phyloP scores from a whole-genome alignment of 2,888 invertebrate species.

The Silvanus unidentatus region DNA sequence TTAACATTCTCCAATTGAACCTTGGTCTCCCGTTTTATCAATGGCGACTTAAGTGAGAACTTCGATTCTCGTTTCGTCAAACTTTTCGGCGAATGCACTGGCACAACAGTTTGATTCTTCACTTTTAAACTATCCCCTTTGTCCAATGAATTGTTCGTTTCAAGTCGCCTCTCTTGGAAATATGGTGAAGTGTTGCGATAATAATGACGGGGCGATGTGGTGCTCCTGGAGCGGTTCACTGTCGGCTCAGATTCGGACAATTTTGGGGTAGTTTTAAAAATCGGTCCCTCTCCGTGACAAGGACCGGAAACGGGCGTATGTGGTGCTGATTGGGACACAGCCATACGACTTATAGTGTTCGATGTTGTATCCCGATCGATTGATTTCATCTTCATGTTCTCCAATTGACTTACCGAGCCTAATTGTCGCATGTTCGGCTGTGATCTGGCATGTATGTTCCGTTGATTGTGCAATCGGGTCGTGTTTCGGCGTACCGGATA shows the following conservation, averaged over 20 bases:
- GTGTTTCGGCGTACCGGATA: conserved; percentile 55
- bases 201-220: neutral
- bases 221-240: conserved; percentile 19
- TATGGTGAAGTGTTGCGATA: conserved; percentile 22
- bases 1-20: conserved; percentile 30
- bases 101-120: conserved; percentile 29
- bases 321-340: conserved; percentile 44
- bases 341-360: conserved; percentile 33
- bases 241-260: conserved; percentile 41
- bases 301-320: conserved; percentile 45
- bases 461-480: conserved; percentile 50
- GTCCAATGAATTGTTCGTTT: conserved; percentile 17
- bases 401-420: conserved; percentile 39
- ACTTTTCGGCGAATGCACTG: conserved; percentile 39
- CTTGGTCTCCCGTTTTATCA: conserved; percentile 38
- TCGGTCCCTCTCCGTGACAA: conserved; percentile 33
- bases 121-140: conserved; percentile 28
- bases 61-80: conserved; percentile 36
- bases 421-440: conserved; percentile 46
- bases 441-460: conserved; percentile 42
- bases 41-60: conserved; percentile 39
- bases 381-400: conserved; percentile 39
- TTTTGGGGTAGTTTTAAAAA: conserved; percentile 38
- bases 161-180: conserved; percentile 20
- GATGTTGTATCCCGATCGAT: conserved; percentile 38